These are phyloP conservation scores for Halcyon badia DNA, from an alignment of 2,797 vertebrate species.

Conservation along the genomic window DNA sequence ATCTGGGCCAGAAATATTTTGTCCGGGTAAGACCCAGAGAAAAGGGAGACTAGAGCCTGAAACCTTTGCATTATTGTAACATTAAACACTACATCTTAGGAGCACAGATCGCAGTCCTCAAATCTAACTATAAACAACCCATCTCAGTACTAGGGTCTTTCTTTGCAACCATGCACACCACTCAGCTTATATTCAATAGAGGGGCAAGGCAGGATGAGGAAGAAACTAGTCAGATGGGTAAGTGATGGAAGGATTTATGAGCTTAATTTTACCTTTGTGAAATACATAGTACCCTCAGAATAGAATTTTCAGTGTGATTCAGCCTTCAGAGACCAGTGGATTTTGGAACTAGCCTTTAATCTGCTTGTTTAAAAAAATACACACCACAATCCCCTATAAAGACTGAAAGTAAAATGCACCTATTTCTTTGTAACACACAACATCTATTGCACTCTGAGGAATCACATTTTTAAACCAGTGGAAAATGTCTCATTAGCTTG, in stretches of 20 bases:
- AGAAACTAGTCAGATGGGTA: neutral
- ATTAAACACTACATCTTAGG: neutral
- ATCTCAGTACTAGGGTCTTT: neutral
- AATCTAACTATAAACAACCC: neutral
- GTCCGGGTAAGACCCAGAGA: neutral
- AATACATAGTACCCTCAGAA: neutral
- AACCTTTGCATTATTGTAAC: neutral
- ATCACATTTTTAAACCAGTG: neutral
- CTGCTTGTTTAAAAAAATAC: neutral
- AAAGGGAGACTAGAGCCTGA: neutral
- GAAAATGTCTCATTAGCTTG: neutral
- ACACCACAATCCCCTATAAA: neutral
- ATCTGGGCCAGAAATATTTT: neutral
- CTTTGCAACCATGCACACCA: neutral
- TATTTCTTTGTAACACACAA: neutral
- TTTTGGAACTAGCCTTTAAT: neutral
- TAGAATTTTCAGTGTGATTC: neutral
- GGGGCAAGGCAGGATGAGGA: neutral
- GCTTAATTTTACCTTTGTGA: neutral
- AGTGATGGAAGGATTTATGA: neutral
- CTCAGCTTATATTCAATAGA: neutral
- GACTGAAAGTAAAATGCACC: neutral
- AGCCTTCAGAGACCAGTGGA: neutral
- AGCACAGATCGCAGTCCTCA: neutral
- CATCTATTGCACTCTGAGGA: neutral